Evolutionary conservation across 2,888 invertebrate species (phyloP).

Genomic region (Xestia xanthographa): DNA sequence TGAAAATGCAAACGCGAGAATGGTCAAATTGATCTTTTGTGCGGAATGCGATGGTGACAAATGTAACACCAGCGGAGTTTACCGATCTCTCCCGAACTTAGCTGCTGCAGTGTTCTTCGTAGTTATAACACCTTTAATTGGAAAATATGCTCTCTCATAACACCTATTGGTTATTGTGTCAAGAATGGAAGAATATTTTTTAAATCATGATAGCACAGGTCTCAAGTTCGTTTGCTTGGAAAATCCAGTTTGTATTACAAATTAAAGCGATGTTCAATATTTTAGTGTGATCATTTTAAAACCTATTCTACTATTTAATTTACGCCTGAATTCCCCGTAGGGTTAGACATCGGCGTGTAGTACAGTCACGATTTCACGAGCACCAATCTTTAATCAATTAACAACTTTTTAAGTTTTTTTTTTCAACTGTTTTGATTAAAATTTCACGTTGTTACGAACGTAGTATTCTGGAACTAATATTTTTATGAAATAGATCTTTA

Average conservation of each 20-base stretch:
- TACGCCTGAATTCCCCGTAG: background rate
- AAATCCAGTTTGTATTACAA: constrained; percentile 9
- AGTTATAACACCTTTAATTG: constrained; percentile 76
- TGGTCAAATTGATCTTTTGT: constrained; percentile 76
- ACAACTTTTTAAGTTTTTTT: too few relatives aligned
- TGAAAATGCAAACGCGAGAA: constrained; percentile 61
- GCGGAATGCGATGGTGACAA: constrained; percentile 80
- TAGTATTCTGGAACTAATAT: too few relatives aligned
- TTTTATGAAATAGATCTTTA: too few relatives aligned
- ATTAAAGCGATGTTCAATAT: constrained; percentile 37
- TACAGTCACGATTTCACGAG: too few relatives aligned
- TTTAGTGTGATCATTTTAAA: background rate
- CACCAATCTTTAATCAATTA: too few relatives aligned
- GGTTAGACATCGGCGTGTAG: background rate
- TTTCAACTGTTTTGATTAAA: too few relatives aligned
- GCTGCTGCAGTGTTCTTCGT: constrained; percentile 75
- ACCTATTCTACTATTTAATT: background rate
- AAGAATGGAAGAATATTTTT: background rate
- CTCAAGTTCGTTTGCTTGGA: constrained; percentile 18
- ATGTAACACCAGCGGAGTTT: constrained; percentile 76
- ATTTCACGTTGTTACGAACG: too few relatives aligned
- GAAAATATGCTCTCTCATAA: constrained; percentile 77
- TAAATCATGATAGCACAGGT: constrained; percentile 21
- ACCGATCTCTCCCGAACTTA: constrained; percentile 72
- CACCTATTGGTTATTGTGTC: background rate